A percentile compares a stretch with the other conserved stretches of the same genome.
phyloP scores from a whole-genome alignment of 1,140 invertebrate species.

The Odontomachus brunneus region DNA sequence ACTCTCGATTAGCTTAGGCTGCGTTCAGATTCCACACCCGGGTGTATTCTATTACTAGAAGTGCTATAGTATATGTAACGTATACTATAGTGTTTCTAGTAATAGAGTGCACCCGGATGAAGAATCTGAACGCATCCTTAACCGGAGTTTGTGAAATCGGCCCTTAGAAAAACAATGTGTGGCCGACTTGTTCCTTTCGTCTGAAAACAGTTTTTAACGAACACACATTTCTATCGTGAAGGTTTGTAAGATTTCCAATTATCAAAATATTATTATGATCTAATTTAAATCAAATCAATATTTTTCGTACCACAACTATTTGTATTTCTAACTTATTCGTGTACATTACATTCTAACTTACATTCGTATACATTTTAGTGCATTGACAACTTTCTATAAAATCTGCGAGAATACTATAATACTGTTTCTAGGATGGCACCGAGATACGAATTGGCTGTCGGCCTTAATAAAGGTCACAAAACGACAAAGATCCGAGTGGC shows the following conservation, averaged over 20 bases:
- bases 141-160: no score
- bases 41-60: no score
- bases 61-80: no score
- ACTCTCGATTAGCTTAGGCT: no score
- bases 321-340: conserved; percentile 1
- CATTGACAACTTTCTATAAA: neutral
- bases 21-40: no score
- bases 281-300: conserved; percentile 17
- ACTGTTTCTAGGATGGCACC: conserved; percentile 77
- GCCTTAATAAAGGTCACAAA: conserved; percentile 97
- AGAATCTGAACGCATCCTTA: no score
- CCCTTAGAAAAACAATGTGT: no score
- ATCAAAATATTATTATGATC: conserved; percentile 74
- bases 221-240: conserved; percentile 12
- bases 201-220: no score
- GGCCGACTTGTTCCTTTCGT: no score
- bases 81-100: no score
- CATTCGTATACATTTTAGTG: conserved; percentile 50
- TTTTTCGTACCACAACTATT: neutral
- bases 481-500: conserved; percentile 95
- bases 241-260: conserved; percentile 76
- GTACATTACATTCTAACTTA: no score
- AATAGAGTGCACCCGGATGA: no score
- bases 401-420: conserved; percentile 13
- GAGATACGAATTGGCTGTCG: conserved; percentile 94